Conservation (phyloP, 2,797 vertebrate genomes). For the Poecilia picta region DNA sequence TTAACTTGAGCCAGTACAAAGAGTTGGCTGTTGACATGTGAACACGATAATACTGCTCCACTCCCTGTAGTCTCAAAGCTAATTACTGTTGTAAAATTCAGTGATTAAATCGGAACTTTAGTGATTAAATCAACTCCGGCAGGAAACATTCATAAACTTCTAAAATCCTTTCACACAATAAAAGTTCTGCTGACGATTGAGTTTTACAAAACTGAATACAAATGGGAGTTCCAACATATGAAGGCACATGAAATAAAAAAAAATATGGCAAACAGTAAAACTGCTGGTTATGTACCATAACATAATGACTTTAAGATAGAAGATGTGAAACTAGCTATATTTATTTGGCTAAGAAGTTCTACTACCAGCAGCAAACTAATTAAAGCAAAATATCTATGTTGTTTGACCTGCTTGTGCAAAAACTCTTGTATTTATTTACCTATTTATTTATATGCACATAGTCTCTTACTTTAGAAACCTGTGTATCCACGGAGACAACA, state of each 20-base stretch:
- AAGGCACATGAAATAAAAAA: background rate
- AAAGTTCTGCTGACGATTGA: background rate
- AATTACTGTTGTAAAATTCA: constrained; percentile 3
- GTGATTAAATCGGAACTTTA: too few relatives aligned
- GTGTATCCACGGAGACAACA: background rate
- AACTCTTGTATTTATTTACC: background rate
- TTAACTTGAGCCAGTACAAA: background rate
- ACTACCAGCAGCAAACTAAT: background rate
- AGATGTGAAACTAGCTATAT: background rate
- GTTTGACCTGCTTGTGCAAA: background rate
- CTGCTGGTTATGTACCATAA: too few relatives aligned
- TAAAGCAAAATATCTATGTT: background rate
- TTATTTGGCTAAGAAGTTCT: background rate
- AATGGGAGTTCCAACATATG: background rate
- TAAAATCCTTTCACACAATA: background rate
- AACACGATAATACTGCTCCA: background rate
- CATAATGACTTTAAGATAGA: background rate
- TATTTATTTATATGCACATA: too few relatives aligned
- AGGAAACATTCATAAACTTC: background rate
- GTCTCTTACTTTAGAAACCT: background rate
- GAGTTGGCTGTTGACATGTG: background rate
- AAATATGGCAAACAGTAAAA: background rate
- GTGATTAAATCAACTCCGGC: background rate
- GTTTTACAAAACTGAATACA: background rate
- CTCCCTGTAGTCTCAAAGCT: constrained; percentile 3